Percentiles rank a stretch among this genome's conserved stretches.
Evolutionary conservation across 2,888 invertebrate genomes (phyloP).

Genomic region (Metacarcinus magister): DNA sequence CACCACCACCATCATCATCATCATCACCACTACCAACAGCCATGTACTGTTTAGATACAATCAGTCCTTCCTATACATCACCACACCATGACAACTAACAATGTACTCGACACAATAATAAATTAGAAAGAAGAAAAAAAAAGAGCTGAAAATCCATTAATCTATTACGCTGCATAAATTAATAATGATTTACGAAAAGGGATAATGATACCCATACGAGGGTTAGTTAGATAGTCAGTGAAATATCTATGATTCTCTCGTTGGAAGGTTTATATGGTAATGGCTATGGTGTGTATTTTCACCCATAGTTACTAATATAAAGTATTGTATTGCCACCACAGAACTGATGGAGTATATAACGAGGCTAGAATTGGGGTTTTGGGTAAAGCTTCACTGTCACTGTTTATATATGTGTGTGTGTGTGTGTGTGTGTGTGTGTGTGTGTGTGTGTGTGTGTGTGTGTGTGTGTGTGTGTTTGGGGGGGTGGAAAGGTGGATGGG

Average conservation of each 20-base stretch:
- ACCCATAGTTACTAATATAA: background rate
- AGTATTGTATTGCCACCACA: background rate
- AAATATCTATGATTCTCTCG: background rate
- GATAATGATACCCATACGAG: background rate
- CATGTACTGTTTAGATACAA: background rate
- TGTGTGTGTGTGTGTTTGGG: background rate
- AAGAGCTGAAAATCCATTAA: background rate
- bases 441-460: slow-evolving; percentile 46
- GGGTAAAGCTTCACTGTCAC: background rate
- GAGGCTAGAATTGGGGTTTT: background rate
- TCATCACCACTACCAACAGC: background rate
- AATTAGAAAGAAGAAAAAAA: background rate
- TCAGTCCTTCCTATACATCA: background rate
- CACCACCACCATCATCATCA: background rate
- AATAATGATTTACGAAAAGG: background rate
- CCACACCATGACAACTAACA: background rate
- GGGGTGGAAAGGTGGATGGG: no score
- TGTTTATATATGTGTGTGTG: background rate
- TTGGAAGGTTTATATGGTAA: background rate
- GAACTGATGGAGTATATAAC: background rate
- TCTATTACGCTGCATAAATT: background rate
- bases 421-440: slow-evolving; percentile 2
- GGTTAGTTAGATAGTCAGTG: background rate
- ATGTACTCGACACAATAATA: background rate
- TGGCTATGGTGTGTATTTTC: background rate